Evolutionary conservation across 2,797 vertebrate species (phyloP), one percentile per base, ranked within the genome.

Genomic region (Meriones psammophilus): DNA sequence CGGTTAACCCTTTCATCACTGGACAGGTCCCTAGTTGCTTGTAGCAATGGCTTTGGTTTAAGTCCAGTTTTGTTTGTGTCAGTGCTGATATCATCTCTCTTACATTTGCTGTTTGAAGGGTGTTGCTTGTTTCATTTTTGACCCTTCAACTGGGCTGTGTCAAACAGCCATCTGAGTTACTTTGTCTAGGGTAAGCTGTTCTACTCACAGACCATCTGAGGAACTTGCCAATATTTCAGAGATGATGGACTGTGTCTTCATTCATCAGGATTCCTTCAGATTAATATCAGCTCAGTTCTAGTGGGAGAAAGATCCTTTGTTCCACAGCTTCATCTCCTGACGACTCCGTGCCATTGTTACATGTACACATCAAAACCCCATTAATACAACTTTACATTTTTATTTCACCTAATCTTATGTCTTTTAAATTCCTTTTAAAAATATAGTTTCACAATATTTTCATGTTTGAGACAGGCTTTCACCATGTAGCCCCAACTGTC

Each of bases 381-480:
- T 24, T 26, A 66, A 50, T 17, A 10, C 2, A 30, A 28, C 66
- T 80, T 85, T 26, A 26, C 36, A 50, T 68, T 89, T 88, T 69
- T 42, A 8, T 58, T 88, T 58, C 4, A 69, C 42, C 89, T 92
- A 42, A 39, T 80, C 73, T 71, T 60, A 9, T 1, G 0, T 68
- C 36, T 93, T 91, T 88, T 74, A 68, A 68, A 33, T 42, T 74
- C 33, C 50, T 42, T 18, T 85, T 30, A 74, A 77, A 28, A 24
- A 54, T 42, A 60, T 33, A 46, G 30, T 76, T 60, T 74, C n/a
- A 76, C 74, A 60, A 64, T 4, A 28, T 54, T 87, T 73, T 58
- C 24, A 15, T 24, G 71, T 20, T 73, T 73, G 85, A 88, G 33
- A 73, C 0, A 39, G 33, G 33, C 33, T 88, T n/a, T 58, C 8